These are phyloP conservation scores for Lemur catta DNA, from an alignment of 2,797 vertebrate genomes.

Conservation along the genomic window DNA sequence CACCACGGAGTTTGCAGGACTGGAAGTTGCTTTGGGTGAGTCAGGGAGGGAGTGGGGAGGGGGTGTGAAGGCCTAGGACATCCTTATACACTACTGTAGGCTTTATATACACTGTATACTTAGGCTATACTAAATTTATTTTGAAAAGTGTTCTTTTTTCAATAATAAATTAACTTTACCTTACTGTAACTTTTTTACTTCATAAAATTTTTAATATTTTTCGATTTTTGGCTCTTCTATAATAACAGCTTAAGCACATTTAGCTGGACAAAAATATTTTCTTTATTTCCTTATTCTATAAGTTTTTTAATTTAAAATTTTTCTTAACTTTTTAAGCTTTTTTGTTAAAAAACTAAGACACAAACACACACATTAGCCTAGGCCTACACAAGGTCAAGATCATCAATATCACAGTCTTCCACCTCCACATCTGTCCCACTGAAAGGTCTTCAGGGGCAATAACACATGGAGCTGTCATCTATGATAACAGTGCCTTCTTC, in stretches of 20 bases:
- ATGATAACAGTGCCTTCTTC: not conserved
- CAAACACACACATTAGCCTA: not conserved
- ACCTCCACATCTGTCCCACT: not conserved
- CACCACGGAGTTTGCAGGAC: not conserved
- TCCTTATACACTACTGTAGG: not conserved
- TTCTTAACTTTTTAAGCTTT: not conserved
- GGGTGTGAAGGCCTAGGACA: not conserved
- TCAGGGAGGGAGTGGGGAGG: not conserved
- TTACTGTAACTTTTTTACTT: not conserved
- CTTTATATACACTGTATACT: not conserved
- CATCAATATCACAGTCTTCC: not conserved
- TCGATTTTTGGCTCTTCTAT: not conserved
- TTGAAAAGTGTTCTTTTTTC: not conserved
- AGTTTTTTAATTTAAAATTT: not conserved
- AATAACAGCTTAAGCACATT: not conserved
- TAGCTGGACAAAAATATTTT: not conserved
- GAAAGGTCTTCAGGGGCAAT: not conserved
- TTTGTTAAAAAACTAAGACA: not conserved
- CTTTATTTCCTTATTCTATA: not conserved
- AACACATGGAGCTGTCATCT: not conserved
- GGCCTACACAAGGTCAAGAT: not conserved
- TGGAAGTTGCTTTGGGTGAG: not conserved
- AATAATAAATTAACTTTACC: not conserved
- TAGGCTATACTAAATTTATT: not conserved
- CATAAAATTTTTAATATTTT: not conserved